These are phyloP conservation scores for Venturia canescens DNA, from an alignment of 1,140 invertebrate genomes.

Conservation along the genomic window DNA sequence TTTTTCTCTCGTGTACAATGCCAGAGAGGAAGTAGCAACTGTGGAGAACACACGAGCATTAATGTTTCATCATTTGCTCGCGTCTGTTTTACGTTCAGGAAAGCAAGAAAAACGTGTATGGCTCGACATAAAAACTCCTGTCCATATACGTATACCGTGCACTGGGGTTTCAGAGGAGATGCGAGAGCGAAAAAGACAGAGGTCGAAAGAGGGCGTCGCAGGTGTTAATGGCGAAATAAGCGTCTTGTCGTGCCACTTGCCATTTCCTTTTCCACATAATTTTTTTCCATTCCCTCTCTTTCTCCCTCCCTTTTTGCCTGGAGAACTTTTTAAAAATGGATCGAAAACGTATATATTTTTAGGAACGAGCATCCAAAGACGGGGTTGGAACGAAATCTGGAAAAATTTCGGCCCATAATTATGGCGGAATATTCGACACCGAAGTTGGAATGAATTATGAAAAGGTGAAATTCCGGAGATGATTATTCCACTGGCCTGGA, in stretches of 20 bases:
- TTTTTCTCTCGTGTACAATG: not conserved
- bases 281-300: not conserved
- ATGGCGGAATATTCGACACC: too few relatives aligned
- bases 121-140: not conserved
- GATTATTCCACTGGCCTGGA: too few relatives aligned
- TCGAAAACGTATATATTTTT: too few relatives aligned
- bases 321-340: too few relatives aligned
- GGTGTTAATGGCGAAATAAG: constrained; percentile 37
- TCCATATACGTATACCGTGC: not conserved
- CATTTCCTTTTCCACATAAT: not conserved
- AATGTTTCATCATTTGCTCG: constrained; percentile 33
- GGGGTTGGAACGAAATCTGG: too few relatives aligned
- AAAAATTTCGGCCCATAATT: too few relatives aligned
- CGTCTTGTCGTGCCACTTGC: not conserved
- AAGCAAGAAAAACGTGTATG: constrained; percentile 6
- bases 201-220: not conserved
- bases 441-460: too few relatives aligned
- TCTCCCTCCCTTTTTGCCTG: too few relatives aligned
- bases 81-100: not conserved
- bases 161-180: constrained; percentile 2
- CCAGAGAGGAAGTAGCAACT: not conserved
- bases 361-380: too few relatives aligned
- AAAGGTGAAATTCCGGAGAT: too few relatives aligned
- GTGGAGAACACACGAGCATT: constrained; percentile 22
- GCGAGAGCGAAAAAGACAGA: constrained; percentile 15